phyloP scores from a whole-genome alignment of 1,140 invertebrate species.

The Drosophila punjabiensis region DNA sequence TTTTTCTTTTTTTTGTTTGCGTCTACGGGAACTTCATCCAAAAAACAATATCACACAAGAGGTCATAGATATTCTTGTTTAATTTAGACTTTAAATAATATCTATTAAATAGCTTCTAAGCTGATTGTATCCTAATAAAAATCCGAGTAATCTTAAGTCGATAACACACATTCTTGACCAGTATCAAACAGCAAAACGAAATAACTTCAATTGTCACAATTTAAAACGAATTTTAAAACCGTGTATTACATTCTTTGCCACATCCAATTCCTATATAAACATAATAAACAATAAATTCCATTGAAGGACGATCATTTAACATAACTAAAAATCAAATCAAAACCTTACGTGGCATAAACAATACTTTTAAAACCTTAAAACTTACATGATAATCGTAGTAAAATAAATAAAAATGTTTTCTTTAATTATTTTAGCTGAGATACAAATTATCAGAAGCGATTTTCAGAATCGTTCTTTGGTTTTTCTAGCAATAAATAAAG shows the following conservation, averaged over 20 bases:
- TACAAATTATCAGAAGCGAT: neutral
- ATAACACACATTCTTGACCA: slow-evolving; percentile 15
- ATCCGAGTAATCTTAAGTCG: slow-evolving; percentile 33
- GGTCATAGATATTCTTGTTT: slow-evolving; percentile 42
- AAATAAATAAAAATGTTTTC: slow-evolving; percentile 19
- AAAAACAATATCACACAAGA: slow-evolving; percentile 37
- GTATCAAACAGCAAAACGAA: neutral
- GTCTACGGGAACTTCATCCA: slow-evolving; percentile 7
- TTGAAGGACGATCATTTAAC: slow-evolving; percentile 12
- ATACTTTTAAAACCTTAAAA: slow-evolving; percentile 28
- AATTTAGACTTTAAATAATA: slow-evolving; percentile 42
- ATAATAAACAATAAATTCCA: slow-evolving; percentile 12
- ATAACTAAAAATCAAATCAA: neutral
- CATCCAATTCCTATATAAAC: slow-evolving; percentile 4
- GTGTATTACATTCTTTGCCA: slow-evolving; percentile 18
- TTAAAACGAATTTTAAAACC: slow-evolving; percentile 12
- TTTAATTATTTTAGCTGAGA: neutral
- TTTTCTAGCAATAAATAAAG: slow-evolving; percentile 9
- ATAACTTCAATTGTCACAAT: slow-evolving; percentile 13
- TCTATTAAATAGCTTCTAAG: slow-evolving; percentile 34
- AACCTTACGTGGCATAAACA: slow-evolving; percentile 39
- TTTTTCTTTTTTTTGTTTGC: slow-evolving; percentile 5
- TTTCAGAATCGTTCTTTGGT: neutral
- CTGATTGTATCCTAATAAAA: slow-evolving; percentile 39
- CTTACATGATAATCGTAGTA: slow-evolving; percentile 22